Conservation (phyloP, 2,888 invertebrate species). For the Pachycephus smyrnensis region DNA sequence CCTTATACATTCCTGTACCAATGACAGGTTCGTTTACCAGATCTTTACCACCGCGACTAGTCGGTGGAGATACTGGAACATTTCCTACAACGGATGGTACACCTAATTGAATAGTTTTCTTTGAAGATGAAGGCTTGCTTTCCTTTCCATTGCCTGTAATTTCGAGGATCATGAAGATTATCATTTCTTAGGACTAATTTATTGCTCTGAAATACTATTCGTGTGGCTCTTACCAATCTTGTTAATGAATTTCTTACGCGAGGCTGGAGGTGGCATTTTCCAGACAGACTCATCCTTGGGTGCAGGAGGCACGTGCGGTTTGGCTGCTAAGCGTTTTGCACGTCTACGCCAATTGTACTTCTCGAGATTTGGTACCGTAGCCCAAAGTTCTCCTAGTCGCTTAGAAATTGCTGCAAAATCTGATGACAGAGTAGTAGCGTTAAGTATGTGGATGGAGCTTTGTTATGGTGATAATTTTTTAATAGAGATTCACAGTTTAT, state of each 20-base stretch:
- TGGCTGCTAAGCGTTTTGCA: constrained; percentile 77
- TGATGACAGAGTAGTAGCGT: constrained; percentile 40
- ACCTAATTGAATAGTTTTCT: constrained; percentile 63
- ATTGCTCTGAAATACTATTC: neutral
- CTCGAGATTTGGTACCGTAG: constrained; percentile 78
- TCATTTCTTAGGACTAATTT: neutral
- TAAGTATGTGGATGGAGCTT: neutral
- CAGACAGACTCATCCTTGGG: constrained; percentile 57
- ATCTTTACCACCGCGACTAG: constrained; percentile 60
- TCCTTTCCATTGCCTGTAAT: constrained; percentile 55
- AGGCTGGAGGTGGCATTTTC: constrained; percentile 59
- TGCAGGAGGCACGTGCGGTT: constrained; percentile 58
- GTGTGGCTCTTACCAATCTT: constrained; percentile 55
- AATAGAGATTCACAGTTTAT: neutral
- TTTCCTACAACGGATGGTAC: constrained; percentile 58
- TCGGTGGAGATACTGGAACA: constrained; percentile 53
- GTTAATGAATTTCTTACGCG: constrained; percentile 68
- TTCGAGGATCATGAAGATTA: neutral
- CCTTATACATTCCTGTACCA: constrained; percentile 71
- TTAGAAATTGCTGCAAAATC: constrained; percentile 87
- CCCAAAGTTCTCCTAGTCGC: constrained; percentile 89
- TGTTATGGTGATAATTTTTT: neutral
- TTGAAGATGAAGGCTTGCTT: constrained; percentile 49
- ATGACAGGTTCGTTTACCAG: constrained; percentile 60
- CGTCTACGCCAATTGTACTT: constrained; percentile 84